Evolutionary conservation across 2,888 invertebrate genomes (phyloP), one percentile per base, ranked within the genome.

Genomic region (Sminthurinus aureus): DNA sequence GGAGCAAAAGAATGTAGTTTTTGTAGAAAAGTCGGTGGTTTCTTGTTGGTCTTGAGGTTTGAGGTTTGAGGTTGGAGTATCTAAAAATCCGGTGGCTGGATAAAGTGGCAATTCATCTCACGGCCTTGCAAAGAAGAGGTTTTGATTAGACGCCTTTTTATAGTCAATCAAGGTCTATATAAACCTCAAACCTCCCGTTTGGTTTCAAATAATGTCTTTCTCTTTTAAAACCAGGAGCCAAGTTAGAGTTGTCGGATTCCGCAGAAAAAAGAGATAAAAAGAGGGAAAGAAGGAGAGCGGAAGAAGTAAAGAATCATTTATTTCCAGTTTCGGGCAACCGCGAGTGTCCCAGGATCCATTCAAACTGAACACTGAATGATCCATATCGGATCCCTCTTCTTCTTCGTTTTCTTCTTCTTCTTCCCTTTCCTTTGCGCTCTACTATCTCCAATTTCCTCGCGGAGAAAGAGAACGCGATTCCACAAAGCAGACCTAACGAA

Each of bases 401-500:
- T 50, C 26, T 20, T n/a, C n/a, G n/a, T n/a, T n/a, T n/a, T n/a
- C n/a, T 12, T 20, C 79, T 67, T 67, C n/a, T 20, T 67, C 26
- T 66, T 24, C 66, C 69, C 20, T 18, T 15, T 82, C 38, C 6
- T 38, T 76, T 52, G 26, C n/a, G 18, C 12, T 3, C 51, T 1
- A 12, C 76, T 51, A 50, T 77, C 58, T 77, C 77, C n/a, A 20
- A 76, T 22, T 24, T 24, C 22, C 26, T 79, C 6, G 11, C 22
- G 18, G 78, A 66, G 66, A 18, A 51, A 50, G 18, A 64, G 58
- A 58, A 13, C 3, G 38, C 38, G 66, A 18, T 24, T 52, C 26
- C 50, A 82, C 82, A 82, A 82, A 82, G 82, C 69, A 4, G 11
- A 77, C 51, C 82, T 82, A 82, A 82, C 82, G 82, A 82, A 82